Conservation (phyloP, 2,113 vertebrate species). For the Grammomys surdaster region DNA sequence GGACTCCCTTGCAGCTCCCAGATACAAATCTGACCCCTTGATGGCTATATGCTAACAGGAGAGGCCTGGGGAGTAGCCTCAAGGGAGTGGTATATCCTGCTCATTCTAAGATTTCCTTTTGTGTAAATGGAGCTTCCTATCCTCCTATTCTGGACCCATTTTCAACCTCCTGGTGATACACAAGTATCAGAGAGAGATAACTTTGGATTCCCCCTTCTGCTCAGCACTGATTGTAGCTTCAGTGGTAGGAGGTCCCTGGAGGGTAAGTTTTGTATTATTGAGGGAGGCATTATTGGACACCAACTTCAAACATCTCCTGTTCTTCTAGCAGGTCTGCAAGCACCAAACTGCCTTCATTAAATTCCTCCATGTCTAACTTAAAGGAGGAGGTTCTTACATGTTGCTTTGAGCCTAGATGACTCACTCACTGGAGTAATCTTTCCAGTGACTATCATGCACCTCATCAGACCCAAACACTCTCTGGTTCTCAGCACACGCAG, state of each 20-base stretch:
- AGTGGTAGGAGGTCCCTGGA: background rate
- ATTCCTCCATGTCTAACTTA: background rate
- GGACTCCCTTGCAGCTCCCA: background rate
- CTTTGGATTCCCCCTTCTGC: background rate
- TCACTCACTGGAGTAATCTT: too few species aligned
- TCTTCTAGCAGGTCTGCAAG: background rate
- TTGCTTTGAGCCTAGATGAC: background rate
- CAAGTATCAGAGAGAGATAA: background rate
- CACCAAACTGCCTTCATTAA: background rate
- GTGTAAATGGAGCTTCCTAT: background rate
- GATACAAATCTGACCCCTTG: background rate
- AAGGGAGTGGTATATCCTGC: background rate
- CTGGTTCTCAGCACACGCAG: accelerated
- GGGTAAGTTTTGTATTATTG: background rate
- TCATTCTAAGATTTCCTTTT: background rate
- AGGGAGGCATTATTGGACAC: background rate
- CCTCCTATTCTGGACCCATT: too few species aligned
- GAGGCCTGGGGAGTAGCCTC: background rate
- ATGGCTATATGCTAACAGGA: background rate
- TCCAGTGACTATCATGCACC: accelerated
- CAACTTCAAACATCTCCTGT: background rate
- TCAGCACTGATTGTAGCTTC: background rate
- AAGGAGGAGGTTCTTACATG: background rate
- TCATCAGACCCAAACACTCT: background rate
- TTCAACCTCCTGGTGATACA: background rate